Evolutionary conservation across 2,888 invertebrate species (phyloP).

Genomic region (Timema podura): DNA sequence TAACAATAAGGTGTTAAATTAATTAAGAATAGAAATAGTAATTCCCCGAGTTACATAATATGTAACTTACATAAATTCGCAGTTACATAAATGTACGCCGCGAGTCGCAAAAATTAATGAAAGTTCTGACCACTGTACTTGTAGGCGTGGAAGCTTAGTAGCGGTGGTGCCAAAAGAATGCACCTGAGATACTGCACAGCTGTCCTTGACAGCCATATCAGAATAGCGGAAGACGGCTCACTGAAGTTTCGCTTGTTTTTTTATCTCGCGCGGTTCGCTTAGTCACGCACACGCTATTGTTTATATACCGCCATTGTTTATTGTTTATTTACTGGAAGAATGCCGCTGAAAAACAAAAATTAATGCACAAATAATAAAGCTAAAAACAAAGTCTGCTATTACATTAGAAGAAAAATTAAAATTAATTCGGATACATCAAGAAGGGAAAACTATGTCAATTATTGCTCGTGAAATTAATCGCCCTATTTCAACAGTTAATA

Average conservation of each 20-base stretch:
- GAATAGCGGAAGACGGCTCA: not conserved
- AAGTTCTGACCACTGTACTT: too few relatives aligned
- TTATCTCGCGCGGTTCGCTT: not conserved
- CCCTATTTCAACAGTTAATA: not conserved
- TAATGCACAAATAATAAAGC: not conserved
- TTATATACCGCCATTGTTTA: too few relatives aligned
- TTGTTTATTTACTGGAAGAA: not conserved
- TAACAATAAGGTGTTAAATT: too few relatives aligned
- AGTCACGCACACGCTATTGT: too few relatives aligned
- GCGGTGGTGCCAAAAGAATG: too few relatives aligned
- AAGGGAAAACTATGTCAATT: not conserved
- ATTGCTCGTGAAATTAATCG: not conserved
- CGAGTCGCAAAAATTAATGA: too few relatives aligned
- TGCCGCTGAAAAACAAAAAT: not conserved
- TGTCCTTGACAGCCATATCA: not conserved
- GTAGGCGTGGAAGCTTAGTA: too few relatives aligned
- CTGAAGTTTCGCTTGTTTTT: not conserved
- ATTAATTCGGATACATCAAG: not conserved
- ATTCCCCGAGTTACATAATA: not conserved
- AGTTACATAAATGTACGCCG: not conserved
- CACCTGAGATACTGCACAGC: not conserved
- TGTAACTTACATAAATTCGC: not conserved
- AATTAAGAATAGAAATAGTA: not conserved
- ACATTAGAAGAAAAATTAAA: not conserved
- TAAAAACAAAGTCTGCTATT: not conserved